Percentiles rank a stretch among this genome's conserved stretches.
Evolutionary conservation across 2,888 invertebrate species (phyloP).

Genomic region (Drosophila rellima): DNA sequence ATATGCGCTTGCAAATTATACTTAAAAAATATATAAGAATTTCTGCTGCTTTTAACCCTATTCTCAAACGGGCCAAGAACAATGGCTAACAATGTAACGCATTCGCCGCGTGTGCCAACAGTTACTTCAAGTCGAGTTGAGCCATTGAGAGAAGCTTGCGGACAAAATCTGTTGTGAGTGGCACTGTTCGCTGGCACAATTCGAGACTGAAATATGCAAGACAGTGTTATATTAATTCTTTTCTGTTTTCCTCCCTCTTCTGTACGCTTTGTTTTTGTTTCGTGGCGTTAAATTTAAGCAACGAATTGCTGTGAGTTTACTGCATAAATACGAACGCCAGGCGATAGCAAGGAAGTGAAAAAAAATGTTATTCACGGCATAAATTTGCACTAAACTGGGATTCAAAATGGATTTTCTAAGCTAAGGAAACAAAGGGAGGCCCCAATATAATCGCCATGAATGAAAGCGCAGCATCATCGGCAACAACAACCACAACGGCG

Average conservation of each 20-base stretch:
- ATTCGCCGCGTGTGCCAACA: conserved; percentile 60
- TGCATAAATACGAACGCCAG: conserved; percentile 39
- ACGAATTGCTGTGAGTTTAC: conserved; percentile 52
- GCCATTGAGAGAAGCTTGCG: conserved; percentile 17
- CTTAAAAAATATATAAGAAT: conserved; percentile 14
- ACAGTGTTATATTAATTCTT: conserved; percentile 23
- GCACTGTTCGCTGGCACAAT: conserved; percentile 55
- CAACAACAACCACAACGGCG: conserved; percentile 48
- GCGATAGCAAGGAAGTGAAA: conserved; percentile 9
- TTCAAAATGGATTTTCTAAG: conserved; percentile 77
- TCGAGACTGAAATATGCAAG: conserved; percentile 33
- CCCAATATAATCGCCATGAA: conserved; percentile 76
- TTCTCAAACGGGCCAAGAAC: conserved; percentile 43
- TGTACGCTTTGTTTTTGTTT: conserved; percentile 14
- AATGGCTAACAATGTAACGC: conserved; percentile 67
- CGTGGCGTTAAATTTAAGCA: conserved; percentile 75
- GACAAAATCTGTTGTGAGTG: conserved; percentile 50
- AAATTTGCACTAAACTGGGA: conserved; percentile 82
- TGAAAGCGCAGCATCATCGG: conserved; percentile 79
- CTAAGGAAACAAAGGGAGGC: conserved; percentile 73
- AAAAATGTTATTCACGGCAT: conserved; percentile 58
- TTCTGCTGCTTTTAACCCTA: conserved; percentile 18
- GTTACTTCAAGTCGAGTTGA: conserved; percentile 10
- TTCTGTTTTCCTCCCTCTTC: neutral
- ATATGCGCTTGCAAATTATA: conserved; percentile 27